A percentile compares a stretch with the other conserved stretches of the same genome.
These are phyloP conservation scores for Panthera uncia DNA, from an alignment of 2,113 vertebrate species.

Conservation along the genomic window DNA sequence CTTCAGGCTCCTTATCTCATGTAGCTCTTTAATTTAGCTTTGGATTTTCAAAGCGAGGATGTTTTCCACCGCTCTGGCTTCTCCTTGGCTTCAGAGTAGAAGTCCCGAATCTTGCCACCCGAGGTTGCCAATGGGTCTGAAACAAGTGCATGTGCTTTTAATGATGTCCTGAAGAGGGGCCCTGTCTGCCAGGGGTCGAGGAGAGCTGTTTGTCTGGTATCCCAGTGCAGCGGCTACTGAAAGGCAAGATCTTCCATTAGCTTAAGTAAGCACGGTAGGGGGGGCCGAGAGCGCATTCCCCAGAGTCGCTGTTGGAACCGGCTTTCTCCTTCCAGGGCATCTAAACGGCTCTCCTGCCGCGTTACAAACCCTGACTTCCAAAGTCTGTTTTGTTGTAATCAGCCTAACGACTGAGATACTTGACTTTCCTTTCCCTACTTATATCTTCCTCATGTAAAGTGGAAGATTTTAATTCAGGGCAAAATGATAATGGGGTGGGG, in stretches of 20 bases:
- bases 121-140: slow-evolving; percentile 83
- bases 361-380: slow-evolving; percentile 69
- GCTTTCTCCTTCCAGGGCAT: slow-evolving; percentile 84
- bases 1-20: slow-evolving; percentile 78
- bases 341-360: slow-evolving; percentile 84
- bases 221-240: slow-evolving; percentile 90
- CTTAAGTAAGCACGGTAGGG: slow-evolving; percentile 92
- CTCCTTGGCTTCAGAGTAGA: slow-evolving; percentile 65
- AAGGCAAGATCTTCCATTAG: slow-evolving; percentile 96
- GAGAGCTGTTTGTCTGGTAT: slow-evolving; percentile 94
- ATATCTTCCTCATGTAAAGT: background rate
- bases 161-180: slow-evolving; percentile 92
- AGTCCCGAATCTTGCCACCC: slow-evolving; percentile 62
- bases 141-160: slow-evolving; percentile 89
- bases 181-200: slow-evolving; percentile 89
- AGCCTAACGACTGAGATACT: slow-evolving; percentile 58
- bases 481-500: background rate
- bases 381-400: slow-evolving; percentile 57
- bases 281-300: slow-evolving; percentile 92
- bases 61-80: slow-evolving; percentile 72
- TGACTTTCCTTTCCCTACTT: slow-evolving; percentile 56
- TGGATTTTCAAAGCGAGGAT: slow-evolving; percentile 61
- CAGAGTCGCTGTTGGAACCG: slow-evolving; percentile 91
- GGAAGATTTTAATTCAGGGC: background rate
- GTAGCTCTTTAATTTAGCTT: slow-evolving; percentile 57